Evolutionary conservation across 2,888 invertebrate species (phyloP).

Genomic region (Gnatocerus cornutus): DNA sequence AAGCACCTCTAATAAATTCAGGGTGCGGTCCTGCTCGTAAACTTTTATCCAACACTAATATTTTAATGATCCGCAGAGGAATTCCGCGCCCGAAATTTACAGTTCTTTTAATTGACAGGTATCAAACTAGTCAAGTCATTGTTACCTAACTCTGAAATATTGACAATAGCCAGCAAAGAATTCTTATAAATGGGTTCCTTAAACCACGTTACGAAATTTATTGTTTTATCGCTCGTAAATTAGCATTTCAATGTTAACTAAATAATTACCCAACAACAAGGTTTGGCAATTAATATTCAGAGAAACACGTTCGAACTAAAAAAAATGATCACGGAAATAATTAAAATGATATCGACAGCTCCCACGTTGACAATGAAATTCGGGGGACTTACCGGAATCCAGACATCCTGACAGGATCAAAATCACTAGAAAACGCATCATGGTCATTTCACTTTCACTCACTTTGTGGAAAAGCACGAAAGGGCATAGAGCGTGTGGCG

Average conservation of each 20-base stretch:
- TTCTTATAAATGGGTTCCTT: conserved; percentile 21
- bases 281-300: conserved; percentile 30
- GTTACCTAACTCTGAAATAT: conserved; percentile 13
- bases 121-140: not conserved
- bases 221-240: conserved; percentile 25
- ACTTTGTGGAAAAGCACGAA: conserved; percentile 6
- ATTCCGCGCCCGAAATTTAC: conserved; percentile 1
- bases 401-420: conserved; percentile 28
- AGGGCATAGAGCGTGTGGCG: conserved; percentile 17
- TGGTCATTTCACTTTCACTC: conserved; percentile 9
- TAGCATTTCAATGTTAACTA: conserved; percentile 25
- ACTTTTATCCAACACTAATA: conserved; percentile 20
- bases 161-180: conserved; percentile 10
- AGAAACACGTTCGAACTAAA: conserved; percentile 9
- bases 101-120: conserved; percentile 1
- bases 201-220: conserved; percentile 26
- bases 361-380: not conserved
- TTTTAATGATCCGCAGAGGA: conserved; percentile 8
- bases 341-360: not conserved
- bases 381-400: conserved; percentile 27
- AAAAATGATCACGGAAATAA: conserved; percentile 29
- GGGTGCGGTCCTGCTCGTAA: not conserved
- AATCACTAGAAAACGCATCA: conserved; percentile 6
- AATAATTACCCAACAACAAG: conserved; percentile 28
- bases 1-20: conserved; percentile 3